phyloP scores from a whole-genome alignment of 1,140 invertebrate genomes.

The Drosophila kikkawai region DNA sequence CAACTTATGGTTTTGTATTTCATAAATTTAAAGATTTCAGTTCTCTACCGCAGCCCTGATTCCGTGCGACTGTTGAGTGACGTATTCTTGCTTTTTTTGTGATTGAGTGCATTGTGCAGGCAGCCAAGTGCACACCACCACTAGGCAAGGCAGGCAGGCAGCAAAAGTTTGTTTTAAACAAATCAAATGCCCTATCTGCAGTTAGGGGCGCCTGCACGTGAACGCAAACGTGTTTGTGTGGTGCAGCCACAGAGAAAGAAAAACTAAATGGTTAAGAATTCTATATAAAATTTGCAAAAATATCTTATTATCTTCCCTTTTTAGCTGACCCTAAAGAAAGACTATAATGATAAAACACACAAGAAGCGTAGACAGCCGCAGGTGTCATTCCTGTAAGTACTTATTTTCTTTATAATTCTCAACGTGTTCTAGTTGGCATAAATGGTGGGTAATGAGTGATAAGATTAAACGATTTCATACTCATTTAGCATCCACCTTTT shows the following conservation, averaged over 20 bases:
- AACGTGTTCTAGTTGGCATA: background rate
- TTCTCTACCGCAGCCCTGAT: constrained; percentile 42
- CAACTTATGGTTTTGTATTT: background rate
- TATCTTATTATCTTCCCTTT: too few species aligned
- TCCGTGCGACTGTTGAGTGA: constrained; percentile 52
- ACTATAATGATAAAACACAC: background rate
- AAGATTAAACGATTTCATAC: background rate
- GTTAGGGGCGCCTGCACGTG: constrained; percentile 63
- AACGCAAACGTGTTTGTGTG: constrained; percentile 69
- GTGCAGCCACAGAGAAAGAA: constrained; percentile 5
- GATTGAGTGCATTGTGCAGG: constrained; percentile 38
- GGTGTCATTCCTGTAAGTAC: background rate
- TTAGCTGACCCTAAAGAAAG: background rate
- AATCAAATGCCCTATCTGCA: constrained; percentile 58
- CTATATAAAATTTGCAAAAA: too few species aligned
- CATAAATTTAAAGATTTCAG: background rate
- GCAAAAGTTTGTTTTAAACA: constrained; percentile 66
- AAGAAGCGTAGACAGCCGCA: background rate
- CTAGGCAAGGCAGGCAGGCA: constrained; percentile 3
- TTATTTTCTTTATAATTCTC: background rate
- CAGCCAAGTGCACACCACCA: constrained; percentile 48
- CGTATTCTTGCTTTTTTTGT: constrained; percentile 45
- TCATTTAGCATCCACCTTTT: background rate
- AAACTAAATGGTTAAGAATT: background rate
- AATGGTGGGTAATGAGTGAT: too few species aligned